A percentile compares a stretch with the other conserved stretches of the same genome.
These are phyloP conservation scores for Pangasius krempfi DNA, from an alignment of 2,797 vertebrate genomes.

Conservation along the genomic window DNA sequence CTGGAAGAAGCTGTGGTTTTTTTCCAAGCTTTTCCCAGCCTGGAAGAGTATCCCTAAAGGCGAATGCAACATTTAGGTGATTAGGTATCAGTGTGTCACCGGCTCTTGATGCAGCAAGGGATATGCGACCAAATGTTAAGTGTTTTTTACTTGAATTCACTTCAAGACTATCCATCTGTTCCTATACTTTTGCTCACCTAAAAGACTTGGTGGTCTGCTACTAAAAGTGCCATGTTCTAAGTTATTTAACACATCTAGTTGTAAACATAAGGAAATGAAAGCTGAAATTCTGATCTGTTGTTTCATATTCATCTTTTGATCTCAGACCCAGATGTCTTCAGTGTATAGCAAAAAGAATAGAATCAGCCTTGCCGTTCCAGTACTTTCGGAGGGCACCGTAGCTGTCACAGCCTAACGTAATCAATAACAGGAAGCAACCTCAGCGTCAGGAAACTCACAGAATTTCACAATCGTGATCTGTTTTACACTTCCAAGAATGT, in stretches of 20 bases:
- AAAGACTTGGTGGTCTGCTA: neutral
- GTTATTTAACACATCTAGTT: neutral
- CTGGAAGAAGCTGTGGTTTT: too few relatives aligned
- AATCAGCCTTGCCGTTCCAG: neutral
- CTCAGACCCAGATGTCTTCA: neutral
- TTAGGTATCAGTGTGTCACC: too few relatives aligned
- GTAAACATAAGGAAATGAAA: neutral
- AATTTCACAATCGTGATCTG: neutral
- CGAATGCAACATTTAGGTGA: too few relatives aligned
- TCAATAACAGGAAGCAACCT: neutral
- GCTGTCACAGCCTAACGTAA: neutral
- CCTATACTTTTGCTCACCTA: neutral
- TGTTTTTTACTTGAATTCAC: neutral
- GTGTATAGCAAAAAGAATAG: neutral
- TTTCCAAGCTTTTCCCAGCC: too few relatives aligned
- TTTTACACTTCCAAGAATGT: neutral
- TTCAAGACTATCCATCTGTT: neutral
- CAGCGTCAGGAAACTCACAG: neutral
- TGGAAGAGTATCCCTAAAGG: too few relatives aligned
- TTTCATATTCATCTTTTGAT: neutral
- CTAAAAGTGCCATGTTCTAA: neutral
- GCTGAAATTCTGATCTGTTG: neutral
- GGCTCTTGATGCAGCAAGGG: neutral
- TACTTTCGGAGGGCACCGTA: neutral
- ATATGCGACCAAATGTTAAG: neutral